phyloP scores from a whole-genome alignment of 2,113 vertebrate species.

The Ranitomeya imitator region DNA sequence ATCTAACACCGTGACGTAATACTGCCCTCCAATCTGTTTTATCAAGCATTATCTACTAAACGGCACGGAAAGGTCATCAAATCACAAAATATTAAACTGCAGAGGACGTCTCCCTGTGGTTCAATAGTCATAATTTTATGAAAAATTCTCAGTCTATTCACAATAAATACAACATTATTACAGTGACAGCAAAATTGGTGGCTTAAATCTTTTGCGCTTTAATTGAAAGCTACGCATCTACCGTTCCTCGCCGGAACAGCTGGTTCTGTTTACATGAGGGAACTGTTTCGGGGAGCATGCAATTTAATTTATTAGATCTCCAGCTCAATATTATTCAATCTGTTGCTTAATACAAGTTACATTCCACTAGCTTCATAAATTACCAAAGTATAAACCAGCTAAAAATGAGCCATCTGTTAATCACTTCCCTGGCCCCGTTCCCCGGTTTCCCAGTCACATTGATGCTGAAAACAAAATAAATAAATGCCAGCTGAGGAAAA shows the following conservation, averaged over 20 bases:
- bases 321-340: constrained; percentile 74
- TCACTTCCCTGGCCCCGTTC: constrained; percentile 61
- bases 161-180: constrained; percentile 69
- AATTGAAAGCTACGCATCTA: constrained; percentile 70
- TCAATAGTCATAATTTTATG: constrained; percentile 57
- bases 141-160: constrained; percentile 60
- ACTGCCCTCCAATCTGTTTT: not conserved
- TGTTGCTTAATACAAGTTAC: constrained; percentile 75
- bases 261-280: constrained; percentile 75
- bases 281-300: constrained; percentile 70
- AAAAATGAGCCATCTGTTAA: constrained; percentile 74
- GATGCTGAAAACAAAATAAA: constrained; percentile 61
- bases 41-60: not conserved
- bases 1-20: not conserved
- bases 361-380: constrained; percentile 77
- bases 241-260: constrained; percentile 68
- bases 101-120: not conserved
- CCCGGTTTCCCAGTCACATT: constrained; percentile 59
- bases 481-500: constrained; percentile 67
- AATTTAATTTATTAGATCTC: constrained; percentile 75
- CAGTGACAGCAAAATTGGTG: constrained; percentile 76
- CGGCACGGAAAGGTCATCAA: not conserved
- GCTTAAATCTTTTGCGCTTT: constrained; percentile 69
- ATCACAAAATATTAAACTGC: not conserved
- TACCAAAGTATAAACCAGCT: constrained; percentile 69